These are phyloP conservation scores for Sinocyclocheilus maitianheensis DNA, from an alignment of 2,113 vertebrate genomes.

Conservation along the genomic window DNA sequence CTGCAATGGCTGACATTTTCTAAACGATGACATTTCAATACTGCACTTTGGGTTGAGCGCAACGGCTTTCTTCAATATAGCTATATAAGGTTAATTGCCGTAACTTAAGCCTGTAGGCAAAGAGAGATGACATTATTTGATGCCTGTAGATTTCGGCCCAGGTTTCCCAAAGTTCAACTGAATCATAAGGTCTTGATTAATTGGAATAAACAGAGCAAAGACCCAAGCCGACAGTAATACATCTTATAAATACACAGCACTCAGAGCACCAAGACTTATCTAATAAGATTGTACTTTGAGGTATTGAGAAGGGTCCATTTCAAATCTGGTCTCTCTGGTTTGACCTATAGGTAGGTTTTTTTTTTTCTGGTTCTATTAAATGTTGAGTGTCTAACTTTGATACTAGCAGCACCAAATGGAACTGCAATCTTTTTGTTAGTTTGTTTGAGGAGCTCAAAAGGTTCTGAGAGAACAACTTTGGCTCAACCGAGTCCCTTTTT, in stretches of 20 bases:
- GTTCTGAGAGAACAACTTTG: neutral
- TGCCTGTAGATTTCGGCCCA: slow-evolving; percentile 6
- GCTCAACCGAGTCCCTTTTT: neutral
- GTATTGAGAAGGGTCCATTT: slow-evolving; percentile 2
- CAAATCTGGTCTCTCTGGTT: neutral
- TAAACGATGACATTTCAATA: slow-evolving; percentile 58
- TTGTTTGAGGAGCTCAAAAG: neutral
- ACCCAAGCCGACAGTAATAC: neutral
- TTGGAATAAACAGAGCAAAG: slow-evolving; percentile 8
- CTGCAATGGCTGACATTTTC: slow-evolving; percentile 54
- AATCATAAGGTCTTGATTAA: slow-evolving; percentile 27
- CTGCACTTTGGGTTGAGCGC: slow-evolving; percentile 23
- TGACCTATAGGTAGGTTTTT: neutral
- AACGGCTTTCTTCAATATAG: slow-evolving; percentile 37
- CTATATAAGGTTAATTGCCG: slow-evolving; percentile 60
- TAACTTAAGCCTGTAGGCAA: slow-evolving; percentile 50
- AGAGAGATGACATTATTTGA: slow-evolving; percentile 35
- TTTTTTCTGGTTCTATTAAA: neutral
- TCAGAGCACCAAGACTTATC: neutral
- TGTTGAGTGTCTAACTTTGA: neutral
- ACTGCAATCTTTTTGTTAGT: neutral
- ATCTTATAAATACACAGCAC: neutral
- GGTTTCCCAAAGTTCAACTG: slow-evolving; percentile 23
- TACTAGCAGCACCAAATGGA: neutral
- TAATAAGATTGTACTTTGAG: slow-evolving; percentile 23